Base-by-base conservation (phyloP, 1,140 invertebrate genomes). In the Eriosoma lanigerum region DNA sequence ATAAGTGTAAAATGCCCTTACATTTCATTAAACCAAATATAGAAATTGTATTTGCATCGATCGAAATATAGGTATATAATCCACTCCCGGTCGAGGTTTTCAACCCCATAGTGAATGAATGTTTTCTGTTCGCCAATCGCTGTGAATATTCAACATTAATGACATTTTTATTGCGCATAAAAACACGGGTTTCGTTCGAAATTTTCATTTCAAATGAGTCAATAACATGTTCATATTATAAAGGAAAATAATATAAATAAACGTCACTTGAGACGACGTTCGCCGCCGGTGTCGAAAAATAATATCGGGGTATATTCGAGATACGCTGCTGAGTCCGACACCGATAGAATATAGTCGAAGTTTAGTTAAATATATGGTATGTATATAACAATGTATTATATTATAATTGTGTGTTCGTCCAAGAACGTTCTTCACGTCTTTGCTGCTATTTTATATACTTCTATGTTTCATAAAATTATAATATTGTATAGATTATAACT, bases 131-230 rank as follows among this genome's bases (percentile, higher is more conserved):
- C 68, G 17, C 48, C 48, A 17, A 52, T 52, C 48, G 17, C 68
- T 72, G 68, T 72, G 68, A 72, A 62, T 50, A 19, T 52, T 70
- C 52, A 10, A 72, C 15, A 72, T 72, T 72, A 68, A 72, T 72
- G 24, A 72, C 46, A 50, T 70, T 44, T 38, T 32, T 21, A 66
- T 68, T 68, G 44, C n/a, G 44, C n/a, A 68, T 68, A 48, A 13
- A 62, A 62, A 32, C 19, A 60, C 24, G 24, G 15, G 13, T 60
- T 15, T 26, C 8, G 26, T 32, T n/a, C 10, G 3, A 32, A 19
- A 62, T 44, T 66, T 66, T 6, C 46, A 46, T 29, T 32, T 66
- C 21, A 26, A 38, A 38, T 4, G 32, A 8, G 32, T 4, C 8
- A 38, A 26, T 58, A 58, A 24, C 8, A 60, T 29, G 29, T 19